Base-by-base conservation (phyloP, 2,797 vertebrate species). In the Pseudochirops corinnae region DNA sequence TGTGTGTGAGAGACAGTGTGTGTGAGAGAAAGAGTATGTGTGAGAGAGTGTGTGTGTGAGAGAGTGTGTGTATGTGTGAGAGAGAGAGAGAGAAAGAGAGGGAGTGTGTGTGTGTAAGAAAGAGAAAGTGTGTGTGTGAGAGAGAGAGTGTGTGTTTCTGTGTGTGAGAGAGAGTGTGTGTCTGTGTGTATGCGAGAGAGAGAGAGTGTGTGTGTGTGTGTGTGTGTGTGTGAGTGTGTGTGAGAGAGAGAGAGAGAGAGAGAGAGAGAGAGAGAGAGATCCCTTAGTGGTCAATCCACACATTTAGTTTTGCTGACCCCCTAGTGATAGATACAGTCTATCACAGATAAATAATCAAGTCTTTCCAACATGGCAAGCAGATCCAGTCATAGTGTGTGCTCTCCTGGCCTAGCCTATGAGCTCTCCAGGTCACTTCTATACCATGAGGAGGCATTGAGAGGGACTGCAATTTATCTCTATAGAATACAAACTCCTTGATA, bases 341-440 rank as follows among this genome's bases (percentile, higher is more conserved):
- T 74, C 33, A 46, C 62, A 18, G 5, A 74, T 39, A 2, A 39
- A 74, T 67, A 67, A 67, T 67, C 33, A 39, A 39, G n/a, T 1
- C n/a, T 82, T 82, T 39, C n/a, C 6, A 39, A 82, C 5, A 82
- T 21, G 7, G n/a, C 18, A 82, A 46, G n/a, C 18, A 82, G 18
- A 0, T 82, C 16, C 0, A 0, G 6, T 9, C 67, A 46, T 24
- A 82, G 18, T 46, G 6, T 39, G 5, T 6, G 7, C n/a, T 39
- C n/a, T 74, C 18, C 18, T 82, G 67, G 6, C n/a, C 16, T 82
- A 39, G 7, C 7, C 18, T 82, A 9, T 24, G 7, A 82, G n/a
- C 18, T 24, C 18, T n/a, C n/a, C n/a, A 21, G n/a, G n/a, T 82
- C n/a, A 82, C n/a, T 82, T 82, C 67, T 24, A 82, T 5, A 82